Percentiles rank a stretch among this genome's conserved stretches.
These are phyloP conservation scores for Magallana angulata DNA, from an alignment of 1,140 invertebrate genomes.

Conservation along the genomic window DNA sequence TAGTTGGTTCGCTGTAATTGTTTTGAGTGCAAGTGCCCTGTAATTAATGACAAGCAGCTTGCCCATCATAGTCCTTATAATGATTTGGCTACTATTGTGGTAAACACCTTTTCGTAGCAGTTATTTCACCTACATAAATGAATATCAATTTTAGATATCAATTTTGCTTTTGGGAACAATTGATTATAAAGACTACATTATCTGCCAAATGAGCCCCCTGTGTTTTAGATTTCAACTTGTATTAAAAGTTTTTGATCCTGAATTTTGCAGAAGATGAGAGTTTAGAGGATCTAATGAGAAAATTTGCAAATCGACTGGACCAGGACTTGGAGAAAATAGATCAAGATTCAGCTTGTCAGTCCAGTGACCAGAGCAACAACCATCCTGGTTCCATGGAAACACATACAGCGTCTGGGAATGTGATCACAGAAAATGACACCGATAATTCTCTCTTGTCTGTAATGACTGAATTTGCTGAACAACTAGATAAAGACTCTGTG, in stretches of 20 bases:
- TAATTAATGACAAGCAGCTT: too few species aligned
- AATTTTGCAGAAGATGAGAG: not conserved
- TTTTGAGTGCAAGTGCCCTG: too few species aligned
- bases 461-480: slow-evolving; percentile 7
- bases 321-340: slow-evolving; percentile 12
- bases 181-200: too few species aligned
- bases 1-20: too few species aligned
- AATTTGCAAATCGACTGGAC: slow-evolving; percentile 11
- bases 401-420: not conserved
- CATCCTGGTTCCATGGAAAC: not conserved
- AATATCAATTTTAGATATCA: not conserved
- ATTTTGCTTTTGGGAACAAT: too few species aligned
- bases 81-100: too few species aligned
- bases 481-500: slow-evolving; percentile 4
- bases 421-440: not conserved
- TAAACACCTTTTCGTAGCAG: not conserved
- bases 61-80: too few species aligned
- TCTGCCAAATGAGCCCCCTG: too few species aligned
- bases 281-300: slow-evolving; percentile 1
- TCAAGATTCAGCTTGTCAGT: not conserved
- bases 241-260: not conserved
- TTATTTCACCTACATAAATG: not conserved
- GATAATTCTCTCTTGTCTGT: not conserved
- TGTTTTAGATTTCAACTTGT: not conserved
- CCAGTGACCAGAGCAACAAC: not conserved